Base-by-base conservation (phyloP, 2,888 invertebrate genomes). In the Apomyelois bistriatella region DNA sequence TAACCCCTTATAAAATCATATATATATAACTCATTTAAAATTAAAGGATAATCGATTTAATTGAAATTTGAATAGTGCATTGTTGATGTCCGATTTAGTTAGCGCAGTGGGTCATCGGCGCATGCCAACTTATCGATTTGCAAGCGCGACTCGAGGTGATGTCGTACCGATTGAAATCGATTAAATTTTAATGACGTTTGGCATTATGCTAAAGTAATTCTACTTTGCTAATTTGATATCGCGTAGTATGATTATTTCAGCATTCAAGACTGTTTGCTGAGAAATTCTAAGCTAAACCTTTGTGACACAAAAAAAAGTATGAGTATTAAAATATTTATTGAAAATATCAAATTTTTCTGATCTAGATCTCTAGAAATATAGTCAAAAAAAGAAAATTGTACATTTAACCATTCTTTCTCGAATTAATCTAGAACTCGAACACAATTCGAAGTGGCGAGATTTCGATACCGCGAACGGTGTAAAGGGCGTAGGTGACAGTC, bases 401-500 rank as follows among this genome's bases (percentile, higher is more conserved):
- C 22, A 22, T 22, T 22, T 38, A n/a, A 40, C 16, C 1, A 40
- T 8, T 9, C 3, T 35, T 48, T 48, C 28, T 28, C 48, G 8
- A 40, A 30, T 16, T 9, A 16, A 40, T 16, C 49, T 40, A 9
- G 32, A 50, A 40, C 40, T 40, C 16, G 40, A 50, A 12, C 13
- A 15, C 16, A 65, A 64, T 58, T 64, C 57, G 64, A 72, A 68
- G 72, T 69, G 70, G 69, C 65, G 60, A 67, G 74, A 80, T 85
- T 75, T 69, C 71, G 78, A 79, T 79, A 76, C 73, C 71, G 67
- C 66, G 60, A 73, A 68, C 72, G 57, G 65, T 69, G 74, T 75
- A 84, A 84, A 85, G 88, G 86, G 78, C 85, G 79, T 78, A 85
- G 88, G 88, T 86, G 88, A 86, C 85, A 76, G 73, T 66, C 74